Percentiles rank a stretch among this genome's conserved stretches.
These are phyloP conservation scores for Cephonodes hylas DNA, from an alignment of 2,888 invertebrate species.

Conservation along the genomic window DNA sequence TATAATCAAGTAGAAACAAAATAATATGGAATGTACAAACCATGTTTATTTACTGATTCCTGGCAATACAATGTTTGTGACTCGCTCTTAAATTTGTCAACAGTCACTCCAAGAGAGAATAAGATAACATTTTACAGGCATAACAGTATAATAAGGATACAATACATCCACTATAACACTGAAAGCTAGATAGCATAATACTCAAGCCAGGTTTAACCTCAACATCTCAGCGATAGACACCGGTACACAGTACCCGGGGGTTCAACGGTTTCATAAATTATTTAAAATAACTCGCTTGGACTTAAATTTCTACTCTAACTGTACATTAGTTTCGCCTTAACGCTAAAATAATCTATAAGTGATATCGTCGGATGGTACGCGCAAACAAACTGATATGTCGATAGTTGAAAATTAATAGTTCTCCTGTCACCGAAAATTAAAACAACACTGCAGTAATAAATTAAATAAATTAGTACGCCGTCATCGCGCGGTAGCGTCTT, in stretches of 20 bases:
- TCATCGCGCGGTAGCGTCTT: constrained; percentile 71
- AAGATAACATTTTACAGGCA: constrained; percentile 46
- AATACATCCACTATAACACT: constrained; percentile 70
- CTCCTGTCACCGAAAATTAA: constrained; percentile 65
- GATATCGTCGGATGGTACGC: constrained; percentile 72
- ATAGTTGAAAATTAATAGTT: constrained; percentile 50
- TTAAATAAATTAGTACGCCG: constrained; percentile 57
- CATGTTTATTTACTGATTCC: constrained; percentile 86
- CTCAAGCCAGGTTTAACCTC: constrained; percentile 68
- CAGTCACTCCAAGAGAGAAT: constrained; percentile 50
- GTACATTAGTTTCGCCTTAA: constrained; percentile 83
- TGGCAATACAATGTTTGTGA: constrained; percentile 80
- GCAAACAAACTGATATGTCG: constrained; percentile 75
- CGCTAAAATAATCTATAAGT: constrained; percentile 81
- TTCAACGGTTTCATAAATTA: constrained; percentile 74
- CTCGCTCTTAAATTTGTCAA: constrained; percentile 56
- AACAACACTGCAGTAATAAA: constrained; percentile 59
- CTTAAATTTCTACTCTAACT: constrained; percentile 82
- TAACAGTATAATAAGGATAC: constrained; percentile 55
- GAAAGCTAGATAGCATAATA: constrained; percentile 69
- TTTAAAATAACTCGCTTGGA: constrained; percentile 75
- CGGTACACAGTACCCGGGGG: constrained; percentile 74
- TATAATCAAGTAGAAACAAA: constrained; percentile 82
- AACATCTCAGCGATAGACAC: constrained; percentile 58
- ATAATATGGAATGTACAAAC: constrained; percentile 91